Percentiles rank a stretch among this genome's conserved stretches.
phyloP scores from a whole-genome alignment of 2,888 invertebrate species.

The Brachynemurus nebulosus region DNA sequence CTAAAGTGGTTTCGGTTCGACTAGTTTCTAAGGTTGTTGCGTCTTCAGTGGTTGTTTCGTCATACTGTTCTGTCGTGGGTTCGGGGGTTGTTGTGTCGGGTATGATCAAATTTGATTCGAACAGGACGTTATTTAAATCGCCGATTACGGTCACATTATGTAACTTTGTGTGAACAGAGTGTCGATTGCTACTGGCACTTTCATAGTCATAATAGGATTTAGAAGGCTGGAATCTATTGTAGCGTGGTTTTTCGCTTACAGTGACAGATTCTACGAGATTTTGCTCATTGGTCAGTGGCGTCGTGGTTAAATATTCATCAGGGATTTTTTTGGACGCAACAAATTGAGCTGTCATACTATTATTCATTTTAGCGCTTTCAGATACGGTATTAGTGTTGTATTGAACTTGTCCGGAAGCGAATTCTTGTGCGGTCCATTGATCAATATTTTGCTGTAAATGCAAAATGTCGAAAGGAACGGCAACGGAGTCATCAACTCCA shows the following conservation, averaged over 20 bases:
- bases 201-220: slow-evolving; percentile 36
- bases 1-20: slow-evolving; percentile 18
- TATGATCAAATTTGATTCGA: slow-evolving; percentile 25
- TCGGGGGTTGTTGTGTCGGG: slow-evolving; percentile 18
- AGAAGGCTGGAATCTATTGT: slow-evolving; percentile 24
- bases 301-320: slow-evolving; percentile 50
- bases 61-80: neutral
- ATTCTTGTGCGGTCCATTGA: slow-evolving; percentile 70
- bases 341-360: slow-evolving; percentile 36
- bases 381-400: slow-evolving; percentile 35
- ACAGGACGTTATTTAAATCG: slow-evolving; percentile 24
- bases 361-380: slow-evolving; percentile 30
- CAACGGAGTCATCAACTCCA: slow-evolving; percentile 24
- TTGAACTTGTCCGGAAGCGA: slow-evolving; percentile 28
- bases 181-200: slow-evolving; percentile 35
- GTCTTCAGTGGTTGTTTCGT: neutral
- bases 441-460: slow-evolving; percentile 71
- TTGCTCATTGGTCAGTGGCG: slow-evolving; percentile 8
- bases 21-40: slow-evolving; percentile 3
- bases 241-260: slow-evolving; percentile 12
- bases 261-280: slow-evolving; percentile 7
- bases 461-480: slow-evolving; percentile 52
- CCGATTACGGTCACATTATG: slow-evolving; percentile 19
- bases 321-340: slow-evolving; percentile 63
- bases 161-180: slow-evolving; percentile 21